Conservation (phyloP, 2,113 vertebrate species). For the Alligator mississippiensis region DNA sequence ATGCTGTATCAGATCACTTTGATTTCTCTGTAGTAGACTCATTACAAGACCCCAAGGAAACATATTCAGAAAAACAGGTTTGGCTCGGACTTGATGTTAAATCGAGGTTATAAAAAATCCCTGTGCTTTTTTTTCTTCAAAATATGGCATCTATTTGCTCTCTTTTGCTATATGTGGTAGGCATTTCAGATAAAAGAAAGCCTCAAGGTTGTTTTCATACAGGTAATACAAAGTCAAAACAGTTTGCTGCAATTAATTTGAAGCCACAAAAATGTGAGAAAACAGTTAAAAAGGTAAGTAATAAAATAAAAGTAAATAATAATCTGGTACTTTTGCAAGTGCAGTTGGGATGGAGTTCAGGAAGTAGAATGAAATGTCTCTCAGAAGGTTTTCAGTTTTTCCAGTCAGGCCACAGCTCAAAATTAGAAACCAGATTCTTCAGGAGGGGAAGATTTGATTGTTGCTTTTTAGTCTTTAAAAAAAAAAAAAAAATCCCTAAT, state of each 20-base stretch:
- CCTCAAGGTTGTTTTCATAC: neutral
- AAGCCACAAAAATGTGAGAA: neutral
- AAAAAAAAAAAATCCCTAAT: conserved; percentile 14
- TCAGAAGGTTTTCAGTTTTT: neutral
- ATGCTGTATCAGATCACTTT: conserved; percentile 50
- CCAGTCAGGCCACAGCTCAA: neutral
- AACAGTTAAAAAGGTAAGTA: neutral
- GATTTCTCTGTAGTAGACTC: conserved; percentile 50
- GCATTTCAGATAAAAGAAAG: conserved; percentile 9
- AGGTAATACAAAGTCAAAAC: neutral
- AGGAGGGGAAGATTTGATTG: neutral
- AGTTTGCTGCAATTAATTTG: neutral
- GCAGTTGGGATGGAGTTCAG: neutral
- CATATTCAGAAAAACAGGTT: conserved; percentile 54
- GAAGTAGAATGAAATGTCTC: conserved; percentile 20
- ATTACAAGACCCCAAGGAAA: conserved; percentile 55
- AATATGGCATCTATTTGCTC: neutral
- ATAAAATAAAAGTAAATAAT: neutral
- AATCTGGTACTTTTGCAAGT: neutral
- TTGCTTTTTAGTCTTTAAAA: conserved; percentile 38
- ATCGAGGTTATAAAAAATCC: conserved; percentile 35
- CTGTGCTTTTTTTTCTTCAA: neutral
- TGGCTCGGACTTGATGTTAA: conserved; percentile 52
- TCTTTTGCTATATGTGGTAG: neutral
- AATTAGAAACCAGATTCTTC: rapidly evolving